Evolutionary conservation across 92 coral and sea anemone genomes (phyloP).

Genomic region (Actinostola sp.): DNA sequence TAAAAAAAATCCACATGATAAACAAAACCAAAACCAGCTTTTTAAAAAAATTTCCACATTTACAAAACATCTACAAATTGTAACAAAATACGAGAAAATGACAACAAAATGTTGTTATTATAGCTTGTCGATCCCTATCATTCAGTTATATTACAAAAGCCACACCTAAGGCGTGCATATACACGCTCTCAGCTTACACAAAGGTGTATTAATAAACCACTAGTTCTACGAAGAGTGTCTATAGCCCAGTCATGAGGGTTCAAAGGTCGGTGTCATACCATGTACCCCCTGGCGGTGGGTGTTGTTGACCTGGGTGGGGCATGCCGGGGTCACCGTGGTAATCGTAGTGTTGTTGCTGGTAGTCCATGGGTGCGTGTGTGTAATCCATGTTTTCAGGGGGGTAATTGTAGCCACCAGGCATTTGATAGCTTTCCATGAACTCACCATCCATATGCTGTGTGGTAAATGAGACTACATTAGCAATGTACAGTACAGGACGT

Average conservation of each 20-base stretch:
- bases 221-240: conserved; percentile 21
- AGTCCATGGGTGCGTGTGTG: conserved; percentile 69
- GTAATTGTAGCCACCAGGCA: conserved; percentile 70
- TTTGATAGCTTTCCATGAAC: conserved; percentile 69
- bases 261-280: conserved; percentile 91
- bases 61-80: not conserved
- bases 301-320: conserved; percentile 76
- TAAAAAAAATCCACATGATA: not conserved
- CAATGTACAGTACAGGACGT: too few species aligned
- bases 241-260: conserved; percentile 10
- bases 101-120: not conserved
- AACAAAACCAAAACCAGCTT: not conserved
- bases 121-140: conserved; percentile 2
- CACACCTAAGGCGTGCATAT: not conserved
- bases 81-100: conserved; percentile 1
- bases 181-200: conserved; percentile 16
- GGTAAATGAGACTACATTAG: not conserved
- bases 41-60: not conserved
- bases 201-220: not conserved
- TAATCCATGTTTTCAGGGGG: conserved; percentile 82
- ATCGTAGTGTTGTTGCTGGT: conserved; percentile 73
- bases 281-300: conserved; percentile 80
- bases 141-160: conserved; percentile 8
- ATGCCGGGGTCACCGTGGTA: conserved; percentile 74
- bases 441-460: conserved; percentile 87